phyloP scores from a whole-genome alignment of 2,113 vertebrate species.

The Neogobius melanostomus region DNA sequence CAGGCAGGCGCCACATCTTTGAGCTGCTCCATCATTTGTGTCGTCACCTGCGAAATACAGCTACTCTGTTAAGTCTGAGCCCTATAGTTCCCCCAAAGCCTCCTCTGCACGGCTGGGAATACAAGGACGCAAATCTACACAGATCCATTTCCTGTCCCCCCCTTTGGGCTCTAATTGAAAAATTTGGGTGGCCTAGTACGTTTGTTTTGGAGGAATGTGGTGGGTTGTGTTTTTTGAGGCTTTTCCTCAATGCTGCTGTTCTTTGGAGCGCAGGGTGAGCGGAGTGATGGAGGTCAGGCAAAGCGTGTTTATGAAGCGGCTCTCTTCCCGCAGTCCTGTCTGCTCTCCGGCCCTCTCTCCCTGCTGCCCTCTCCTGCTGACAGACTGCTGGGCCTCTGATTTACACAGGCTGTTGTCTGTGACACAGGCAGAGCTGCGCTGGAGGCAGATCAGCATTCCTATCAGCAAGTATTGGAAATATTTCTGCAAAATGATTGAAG shows the following conservation, averaged over 20 bases:
- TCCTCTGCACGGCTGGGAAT: constrained; percentile 71
- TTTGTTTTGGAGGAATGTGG: constrained; percentile 95
- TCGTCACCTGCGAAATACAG: constrained; percentile 8
- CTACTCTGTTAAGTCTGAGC: constrained; percentile 11
- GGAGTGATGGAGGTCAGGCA: constrained; percentile 37
- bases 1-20: constrained; percentile 56
- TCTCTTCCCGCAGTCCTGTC: constrained; percentile 38
- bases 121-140: constrained; percentile 67
- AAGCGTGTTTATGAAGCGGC: constrained; percentile 37
- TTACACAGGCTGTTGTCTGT: constrained; percentile 38
- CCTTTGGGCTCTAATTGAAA: constrained; percentile 91
- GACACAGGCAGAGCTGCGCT: constrained; percentile 40
- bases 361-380: constrained; percentile 41
- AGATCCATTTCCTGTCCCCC: constrained; percentile 89
- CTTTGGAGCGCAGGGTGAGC: constrained; percentile 41
- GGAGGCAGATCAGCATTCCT: not conserved
- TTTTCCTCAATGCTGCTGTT: constrained; percentile 87
- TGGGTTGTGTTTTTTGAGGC: constrained; percentile 89
- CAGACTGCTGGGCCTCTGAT: constrained; percentile 40
- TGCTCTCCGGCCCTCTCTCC: constrained; percentile 34
- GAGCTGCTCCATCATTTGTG: constrained; percentile 37
- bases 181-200: constrained; percentile 97
- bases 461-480: not conserved
- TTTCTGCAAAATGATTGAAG: not conserved
- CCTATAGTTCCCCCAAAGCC: constrained; percentile 50